A percentile compares a stretch with the other conserved stretches of the same genome.
Evolutionary conservation across 2,888 invertebrate species (phyloP).

Genomic region (Tenthredo livida): DNA sequence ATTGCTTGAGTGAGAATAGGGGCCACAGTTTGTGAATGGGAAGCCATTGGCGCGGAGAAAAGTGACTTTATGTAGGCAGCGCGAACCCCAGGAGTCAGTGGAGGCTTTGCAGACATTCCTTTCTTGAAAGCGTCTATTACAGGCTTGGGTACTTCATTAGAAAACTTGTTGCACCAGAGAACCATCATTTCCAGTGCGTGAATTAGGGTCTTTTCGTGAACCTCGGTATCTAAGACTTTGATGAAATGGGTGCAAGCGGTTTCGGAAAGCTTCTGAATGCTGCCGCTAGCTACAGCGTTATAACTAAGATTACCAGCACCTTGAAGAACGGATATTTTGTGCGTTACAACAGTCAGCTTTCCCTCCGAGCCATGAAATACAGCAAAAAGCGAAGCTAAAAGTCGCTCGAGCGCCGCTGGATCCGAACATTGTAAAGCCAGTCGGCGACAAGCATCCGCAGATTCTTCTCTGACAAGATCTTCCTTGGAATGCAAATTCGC

Average conservation of each 20-base stretch:
- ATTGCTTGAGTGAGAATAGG: constrained; percentile 86
- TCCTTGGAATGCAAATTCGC: constrained; percentile 93
- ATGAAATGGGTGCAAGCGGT: constrained; percentile 85
- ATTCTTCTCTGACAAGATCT: constrained; percentile 86
- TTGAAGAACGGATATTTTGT: constrained; percentile 92
- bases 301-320: constrained; percentile 88
- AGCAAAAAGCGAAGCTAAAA: constrained; percentile 87
- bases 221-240: constrained; percentile 91
- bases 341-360: constrained; percentile 92
- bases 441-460: constrained; percentile 86
- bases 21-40: constrained; percentile 75
- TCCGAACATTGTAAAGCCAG: constrained; percentile 88
- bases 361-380: constrained; percentile 94
- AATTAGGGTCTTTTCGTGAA: constrained; percentile 94
- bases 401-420: constrained; percentile 82
- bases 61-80: constrained; percentile 90
- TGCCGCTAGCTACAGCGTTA: constrained; percentile 83
- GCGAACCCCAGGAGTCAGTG: constrained; percentile 87
- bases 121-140: constrained; percentile 86
- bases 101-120: constrained; percentile 87
- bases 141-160: constrained; percentile 83
- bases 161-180: constrained; percentile 87
- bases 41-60: constrained; percentile 67
- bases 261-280: constrained; percentile 82
- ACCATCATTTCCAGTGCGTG: constrained; percentile 90